Evolutionary conservation across 1,140 invertebrate species (phyloP).

Genomic region (Drosophila ercepeae): DNA sequence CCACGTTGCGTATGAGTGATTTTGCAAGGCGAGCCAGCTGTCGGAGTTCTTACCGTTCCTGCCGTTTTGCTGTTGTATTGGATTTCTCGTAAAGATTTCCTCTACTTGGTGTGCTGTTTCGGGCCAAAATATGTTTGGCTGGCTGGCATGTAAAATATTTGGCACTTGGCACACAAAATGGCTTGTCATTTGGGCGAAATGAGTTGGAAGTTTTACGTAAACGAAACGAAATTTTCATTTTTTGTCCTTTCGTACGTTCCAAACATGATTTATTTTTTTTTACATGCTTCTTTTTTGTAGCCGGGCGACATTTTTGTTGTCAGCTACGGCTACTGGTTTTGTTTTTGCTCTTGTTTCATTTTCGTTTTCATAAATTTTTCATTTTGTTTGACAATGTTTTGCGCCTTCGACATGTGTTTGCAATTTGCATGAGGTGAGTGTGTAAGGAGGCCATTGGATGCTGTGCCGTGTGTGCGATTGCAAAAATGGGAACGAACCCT

Average conservation of each 20-base stretch:
- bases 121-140: constrained; percentile 47
- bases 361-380: constrained; percentile 72
- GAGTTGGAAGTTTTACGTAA: constrained; percentile 50
- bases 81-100: background rate
- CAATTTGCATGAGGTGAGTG: constrained; percentile 64
- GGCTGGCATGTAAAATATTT: constrained; percentile 68
- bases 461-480: background rate
- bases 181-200: constrained; percentile 52
- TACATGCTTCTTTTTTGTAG: constrained; percentile 7
- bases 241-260: background rate
- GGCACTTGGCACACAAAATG: constrained; percentile 62
- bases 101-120: background rate
- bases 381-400: constrained; percentile 75
- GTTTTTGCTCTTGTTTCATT: constrained; percentile 57
- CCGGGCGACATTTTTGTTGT: constrained; percentile 42
- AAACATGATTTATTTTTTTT: constrained; percentile 49
- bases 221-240: constrained; percentile 34
- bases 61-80: background rate
- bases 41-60: background rate
- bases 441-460: background rate
- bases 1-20: constrained; percentile 75
- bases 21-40: constrained; percentile 35
- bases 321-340: constrained; percentile 11
- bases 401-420: constrained; percentile 76
- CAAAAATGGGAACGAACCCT: constrained; percentile 29